These are phyloP conservation scores for Phasianus colchicus DNA, from an alignment of 2,113 vertebrate species.

Conservation along the genomic window DNA sequence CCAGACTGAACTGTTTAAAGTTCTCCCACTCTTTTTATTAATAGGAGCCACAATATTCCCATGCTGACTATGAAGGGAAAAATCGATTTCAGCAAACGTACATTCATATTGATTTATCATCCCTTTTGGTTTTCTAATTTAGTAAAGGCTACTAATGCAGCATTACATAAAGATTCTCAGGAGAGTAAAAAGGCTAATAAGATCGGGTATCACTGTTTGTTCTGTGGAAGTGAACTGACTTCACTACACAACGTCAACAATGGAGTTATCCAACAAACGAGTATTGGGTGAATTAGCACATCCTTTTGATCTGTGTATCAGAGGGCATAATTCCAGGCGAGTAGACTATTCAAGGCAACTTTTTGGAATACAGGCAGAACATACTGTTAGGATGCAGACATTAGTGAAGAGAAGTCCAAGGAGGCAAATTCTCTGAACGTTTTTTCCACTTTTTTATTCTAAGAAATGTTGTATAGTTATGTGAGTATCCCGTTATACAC, in stretches of 20 bases:
- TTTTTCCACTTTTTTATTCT: background rate
- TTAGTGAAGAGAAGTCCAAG: background rate
- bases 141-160: slow-evolving; percentile 64
- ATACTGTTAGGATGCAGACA: rapidly evolving
- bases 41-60: slow-evolving; percentile 60
- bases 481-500: background rate
- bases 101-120: slow-evolving; percentile 70
- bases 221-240: slow-evolving; percentile 22
- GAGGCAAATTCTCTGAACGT: background rate
- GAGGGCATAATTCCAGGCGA: background rate
- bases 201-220: slow-evolving; percentile 30
- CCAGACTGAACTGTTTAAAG: slow-evolving; percentile 35
- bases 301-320: background rate
- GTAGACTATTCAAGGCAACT: background rate
- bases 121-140: slow-evolving; percentile 68
- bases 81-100: slow-evolving; percentile 66
- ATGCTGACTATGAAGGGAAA: slow-evolving; percentile 51
- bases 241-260: background rate
- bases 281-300: rapidly evolving
- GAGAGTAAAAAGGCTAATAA: slow-evolving; percentile 17
- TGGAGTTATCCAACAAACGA: background rate
- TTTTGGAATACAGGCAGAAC: background rate
- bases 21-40: slow-evolving; percentile 41
- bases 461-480: background rate
- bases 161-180: slow-evolving; percentile 66